A percentile compares a stretch with the other conserved stretches of the same genome.
Conservation (phyloP, 2,888 invertebrate genomes). For the Pristionchus entomophagus region DNA sequence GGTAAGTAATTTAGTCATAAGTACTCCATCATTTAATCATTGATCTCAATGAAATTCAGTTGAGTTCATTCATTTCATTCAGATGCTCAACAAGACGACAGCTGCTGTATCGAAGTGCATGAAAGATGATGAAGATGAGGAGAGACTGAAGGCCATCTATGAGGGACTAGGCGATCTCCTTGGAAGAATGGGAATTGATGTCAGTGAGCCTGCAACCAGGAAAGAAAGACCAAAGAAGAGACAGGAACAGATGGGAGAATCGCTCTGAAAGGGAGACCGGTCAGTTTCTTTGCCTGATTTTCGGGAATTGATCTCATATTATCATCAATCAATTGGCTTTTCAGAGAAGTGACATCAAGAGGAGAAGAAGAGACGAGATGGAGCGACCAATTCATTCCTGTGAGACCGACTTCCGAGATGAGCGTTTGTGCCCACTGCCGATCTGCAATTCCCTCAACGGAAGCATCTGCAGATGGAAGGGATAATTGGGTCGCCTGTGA, state of each 20-base stretch:
- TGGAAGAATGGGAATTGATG: not conserved
- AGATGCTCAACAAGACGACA: not conserved
- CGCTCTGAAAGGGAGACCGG: not conserved
- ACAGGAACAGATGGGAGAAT: not conserved
- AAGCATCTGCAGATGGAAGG: not conserved
- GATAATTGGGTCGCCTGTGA: not conserved
- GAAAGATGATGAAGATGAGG: not conserved
- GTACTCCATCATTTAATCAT: too few relatives aligned
- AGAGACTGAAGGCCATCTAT: not conserved
- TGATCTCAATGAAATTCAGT: not conserved
- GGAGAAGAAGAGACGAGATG: not conserved
- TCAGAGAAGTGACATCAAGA: not conserved
- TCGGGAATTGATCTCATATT: too few relatives aligned
- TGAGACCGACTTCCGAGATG: not conserved
- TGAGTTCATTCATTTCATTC: not conserved
- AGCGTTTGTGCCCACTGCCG: not conserved
- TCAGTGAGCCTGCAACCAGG: not conserved
- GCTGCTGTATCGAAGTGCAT: not conserved
- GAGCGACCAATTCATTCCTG: not conserved
- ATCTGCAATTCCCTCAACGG: too few relatives aligned
- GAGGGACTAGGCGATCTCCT: not conserved
- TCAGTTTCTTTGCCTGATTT: not conserved
- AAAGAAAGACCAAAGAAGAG: slow-evolving; percentile 16
- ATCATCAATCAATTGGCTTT: not conserved
- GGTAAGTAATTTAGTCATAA: too few relatives aligned